Percentiles rank a stretch among this genome's conserved stretches.
phyloP scores from a whole-genome alignment of 2,888 invertebrate species.

The Drosophila ochracea region DNA sequence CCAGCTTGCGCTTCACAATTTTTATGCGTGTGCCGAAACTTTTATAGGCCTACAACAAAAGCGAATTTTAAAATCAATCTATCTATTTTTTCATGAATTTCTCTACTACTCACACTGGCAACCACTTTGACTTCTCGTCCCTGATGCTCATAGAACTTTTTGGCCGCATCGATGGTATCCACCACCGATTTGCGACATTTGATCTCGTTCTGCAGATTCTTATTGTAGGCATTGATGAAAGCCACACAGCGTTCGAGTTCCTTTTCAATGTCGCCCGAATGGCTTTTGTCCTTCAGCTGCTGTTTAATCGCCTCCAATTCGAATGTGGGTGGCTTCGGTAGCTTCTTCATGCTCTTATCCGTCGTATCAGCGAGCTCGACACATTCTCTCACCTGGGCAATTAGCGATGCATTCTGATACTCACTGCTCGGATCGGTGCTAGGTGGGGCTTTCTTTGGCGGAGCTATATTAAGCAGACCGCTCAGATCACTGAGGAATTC shows the following conservation, averaged over 20 bases:
- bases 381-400: constrained; percentile 91
- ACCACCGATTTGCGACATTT: constrained; percentile 92
- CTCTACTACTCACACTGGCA: constrained; percentile 91
- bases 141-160: constrained; percentile 95
- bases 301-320: constrained; percentile 92
- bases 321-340: constrained; percentile 86
- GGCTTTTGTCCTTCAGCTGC: constrained; percentile 94
- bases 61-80: not conserved
- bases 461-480: constrained; percentile 92
- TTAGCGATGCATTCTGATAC: constrained; percentile 88
- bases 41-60: constrained; percentile 92
- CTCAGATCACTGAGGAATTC: constrained; percentile 95
- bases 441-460: constrained; percentile 85
- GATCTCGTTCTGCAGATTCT: constrained; percentile 92
- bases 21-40: constrained; percentile 96
- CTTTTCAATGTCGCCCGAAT: constrained; percentile 94
- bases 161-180: constrained; percentile 91
- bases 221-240: constrained; percentile 92
- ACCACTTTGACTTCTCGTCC: constrained; percentile 97
- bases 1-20: constrained; percentile 93
- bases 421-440: constrained; percentile 77
- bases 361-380: constrained; percentile 90
- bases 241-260: constrained; percentile 93
- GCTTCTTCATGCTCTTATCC: constrained; percentile 88
- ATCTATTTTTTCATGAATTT: too few species aligned